Evolutionary conservation across 2,797 vertebrate genomes (phyloP), one percentile per base, ranked within the genome.

Genomic region (Microctenopoma stevenorrisi): DNA sequence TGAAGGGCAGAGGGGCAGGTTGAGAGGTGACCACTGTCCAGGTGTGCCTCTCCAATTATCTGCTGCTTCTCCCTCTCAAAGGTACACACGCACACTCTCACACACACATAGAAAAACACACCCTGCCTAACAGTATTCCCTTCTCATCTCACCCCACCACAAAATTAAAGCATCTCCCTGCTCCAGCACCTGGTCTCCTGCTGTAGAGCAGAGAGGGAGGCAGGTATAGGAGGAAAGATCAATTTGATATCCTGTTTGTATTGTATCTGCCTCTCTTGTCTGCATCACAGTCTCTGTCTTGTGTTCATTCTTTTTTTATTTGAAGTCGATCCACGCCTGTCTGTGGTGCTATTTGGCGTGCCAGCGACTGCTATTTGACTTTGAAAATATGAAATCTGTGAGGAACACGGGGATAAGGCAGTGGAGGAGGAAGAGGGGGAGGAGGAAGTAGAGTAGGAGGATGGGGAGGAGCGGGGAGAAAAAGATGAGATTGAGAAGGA

Each of bases 21-120:
- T 87, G 72, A 91, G 81, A 87, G 88, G 90, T 92, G 86, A 90
- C 76, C 74, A 72, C 83, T 80, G 64, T 89, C 87, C 91, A 91
- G 88, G 89, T 92, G 91, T 84, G 88, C 68, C 55, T 81, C 78
- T 78, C 89, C 87, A 91, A 91, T 91, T 91, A 92, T 91, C 76
- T 74, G 72, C 73, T 78, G 68, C 73, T 78, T 66, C 83, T 82
- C 61, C 76, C 50, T 81, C 72, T 82, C 74, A 53, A 65, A 79
- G 65, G 37, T 5, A 43, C 61, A 56, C 3, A 2, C 56, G 54
- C 15, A 4, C 35, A 35, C 68, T 44, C 59, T 44, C 59, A 71
- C 44, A n/a, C 16, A 47, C 46, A 35, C 46, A 22, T 2, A 22
- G 3, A 47, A 18, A 59, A 37, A 60, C 59, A 64, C 47, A 68